Base-by-base conservation (phyloP, 2,113 vertebrate species). In the Ammospiza nelsoni region DNA sequence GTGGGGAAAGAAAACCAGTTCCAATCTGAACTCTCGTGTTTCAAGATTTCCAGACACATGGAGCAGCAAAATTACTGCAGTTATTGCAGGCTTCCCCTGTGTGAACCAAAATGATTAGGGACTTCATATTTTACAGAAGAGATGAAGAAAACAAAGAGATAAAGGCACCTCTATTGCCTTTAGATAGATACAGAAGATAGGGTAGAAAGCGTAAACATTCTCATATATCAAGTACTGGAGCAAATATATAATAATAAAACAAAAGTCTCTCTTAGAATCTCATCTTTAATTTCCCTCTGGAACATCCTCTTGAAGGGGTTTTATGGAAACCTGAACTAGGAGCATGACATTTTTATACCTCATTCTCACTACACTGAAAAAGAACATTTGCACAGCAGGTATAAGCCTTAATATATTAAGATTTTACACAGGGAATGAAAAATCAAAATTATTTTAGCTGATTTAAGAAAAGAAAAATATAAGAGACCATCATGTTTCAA, bases 161-260 rank as follows among this genome's bases (percentile, higher is more conserved):
- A 92, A 73, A 94, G 43, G 52, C 25, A 90, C 37, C 29, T 81
- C 37, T 52, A 63, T 5, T 62, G 39, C 58, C 35, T 35, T 35
- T 35, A 93, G 90, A 95, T 1, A 88, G 86, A 86, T 88, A 49
- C 9, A 74, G 21, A 86, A 89, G 55, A 96, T 46, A 92, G 23
- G 16, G 31, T 22, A 88, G 72, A 57, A 79, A 69, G 46, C 20
- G 15, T 77, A 95, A 94, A 95, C 46, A 71, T 46, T 75, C 62
- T 84, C 66, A 82, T 55, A 11, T 61, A 89, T 75, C 66, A 91
- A 78, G 49, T 46, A 75, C 9, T 52, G 62, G 12, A 94, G 49
- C 41, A 91, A 91, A 89, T 48, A 91, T 28, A 35, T 28, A 87
- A 87, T 35, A 93, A 80, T 54, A 77, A 94, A 86, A 69, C 41